These are phyloP conservation scores for Apoda limacodes DNA, from an alignment of 2,888 invertebrate species.

Conservation along the genomic window DNA sequence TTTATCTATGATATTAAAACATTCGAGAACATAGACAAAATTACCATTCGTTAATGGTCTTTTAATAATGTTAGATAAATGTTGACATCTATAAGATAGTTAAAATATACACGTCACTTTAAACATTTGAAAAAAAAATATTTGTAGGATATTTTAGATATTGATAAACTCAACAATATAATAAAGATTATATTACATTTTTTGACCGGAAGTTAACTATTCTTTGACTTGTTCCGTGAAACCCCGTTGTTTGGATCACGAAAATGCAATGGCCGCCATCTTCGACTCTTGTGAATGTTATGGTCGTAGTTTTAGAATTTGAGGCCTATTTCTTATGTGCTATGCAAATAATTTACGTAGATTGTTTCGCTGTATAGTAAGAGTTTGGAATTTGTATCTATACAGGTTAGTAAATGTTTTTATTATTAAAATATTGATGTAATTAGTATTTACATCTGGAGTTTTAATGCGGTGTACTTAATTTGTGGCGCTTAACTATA, in stretches of 20 bases:
- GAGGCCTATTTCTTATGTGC: constrained; percentile 53
- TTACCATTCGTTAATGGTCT: too few species aligned
- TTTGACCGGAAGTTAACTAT: constrained; percentile 48
- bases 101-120: too few species aligned
- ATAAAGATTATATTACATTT: too few species aligned
- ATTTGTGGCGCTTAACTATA: too few species aligned
- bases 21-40: too few species aligned
- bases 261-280: constrained; percentile 87
- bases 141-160: too few species aligned
- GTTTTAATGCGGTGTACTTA: too few species aligned
- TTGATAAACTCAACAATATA: too few species aligned
- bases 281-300: constrained; percentile 86
- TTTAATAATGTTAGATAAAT: too few species aligned
- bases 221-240: constrained; percentile 59
- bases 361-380: constrained; percentile 51
- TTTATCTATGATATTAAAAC: too few species aligned
- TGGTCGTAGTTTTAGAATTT: constrained; percentile 70
- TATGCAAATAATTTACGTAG: constrained; percentile 59
- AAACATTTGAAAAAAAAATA: too few species aligned
- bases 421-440: constrained; percentile 36
- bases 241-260: constrained; percentile 81
- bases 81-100: too few species aligned
- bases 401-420: constrained; percentile 49
- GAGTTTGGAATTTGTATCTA: constrained; percentile 40
- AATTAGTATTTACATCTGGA: constrained; percentile 84